Percentiles rank a stretch among this genome's conserved stretches.
Evolutionary conservation across 2,888 invertebrate genomes (phyloP).

Genomic region (Biston betularia): DNA sequence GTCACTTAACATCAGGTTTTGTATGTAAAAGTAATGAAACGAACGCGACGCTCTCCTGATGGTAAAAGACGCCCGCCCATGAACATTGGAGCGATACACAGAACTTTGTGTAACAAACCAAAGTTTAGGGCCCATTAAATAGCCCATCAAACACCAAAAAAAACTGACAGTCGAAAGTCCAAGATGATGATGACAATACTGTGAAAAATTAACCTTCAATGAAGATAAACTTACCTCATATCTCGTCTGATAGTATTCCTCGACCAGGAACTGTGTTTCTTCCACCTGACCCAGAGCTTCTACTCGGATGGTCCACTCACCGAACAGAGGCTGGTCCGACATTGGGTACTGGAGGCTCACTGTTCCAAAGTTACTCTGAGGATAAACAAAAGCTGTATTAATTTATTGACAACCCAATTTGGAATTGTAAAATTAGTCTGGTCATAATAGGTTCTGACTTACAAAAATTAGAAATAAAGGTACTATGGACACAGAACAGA

Average conservation of each 20-base stretch:
- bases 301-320: constrained; percentile 96
- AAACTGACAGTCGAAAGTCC: too few species aligned
- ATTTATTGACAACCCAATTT: background rate
- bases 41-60: too few species aligned
- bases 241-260: constrained; percentile 97
- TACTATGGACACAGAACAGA: too few species aligned
- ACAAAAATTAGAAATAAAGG: too few species aligned
- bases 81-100: too few species aligned
- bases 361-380: constrained; percentile 94
- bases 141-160: too few species aligned
- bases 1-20: too few species aligned
- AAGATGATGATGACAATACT: too few species aligned
- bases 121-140: too few species aligned
- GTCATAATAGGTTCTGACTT: background rate
- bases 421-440: background rate
- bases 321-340: constrained; percentile 96
- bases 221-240: constrained; percentile 88
- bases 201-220: background rate
- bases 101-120: too few species aligned
- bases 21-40: too few species aligned
- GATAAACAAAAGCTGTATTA: background rate
- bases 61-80: too few species aligned
- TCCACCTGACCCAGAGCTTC: constrained; percentile 96
- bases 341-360: constrained; percentile 96
- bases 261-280: constrained; percentile 94